Evolutionary conservation across 1,140 invertebrate species (phyloP).

Genomic region (Plodia interpunctella): DNA sequence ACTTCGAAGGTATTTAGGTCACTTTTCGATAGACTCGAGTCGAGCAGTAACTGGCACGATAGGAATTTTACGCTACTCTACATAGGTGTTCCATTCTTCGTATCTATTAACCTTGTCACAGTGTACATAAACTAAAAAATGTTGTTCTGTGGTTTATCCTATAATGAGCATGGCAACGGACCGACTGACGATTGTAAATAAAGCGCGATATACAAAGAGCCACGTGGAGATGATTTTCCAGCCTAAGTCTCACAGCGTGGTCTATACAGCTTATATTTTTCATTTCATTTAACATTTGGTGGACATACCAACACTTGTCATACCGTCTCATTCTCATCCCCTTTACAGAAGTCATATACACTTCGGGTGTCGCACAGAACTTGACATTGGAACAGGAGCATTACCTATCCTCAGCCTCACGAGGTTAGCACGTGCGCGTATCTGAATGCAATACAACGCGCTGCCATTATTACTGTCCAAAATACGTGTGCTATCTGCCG

Average conservation of each 20-base stretch:
- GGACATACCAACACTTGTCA: no score
- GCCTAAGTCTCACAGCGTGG: no score
- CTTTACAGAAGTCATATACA: no score
- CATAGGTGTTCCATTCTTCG: conserved; percentile 22
- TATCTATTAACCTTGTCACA: conserved; percentile 11
- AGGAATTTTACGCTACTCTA: conserved; percentile 34
- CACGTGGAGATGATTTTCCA: no score
- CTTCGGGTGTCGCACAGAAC: not conserved
- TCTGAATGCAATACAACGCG: conserved; percentile 15
- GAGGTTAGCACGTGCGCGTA: conserved; percentile 37
- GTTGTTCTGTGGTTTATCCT: no score
- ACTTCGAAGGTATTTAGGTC: conserved; percentile 34
- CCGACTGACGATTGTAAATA: no score
- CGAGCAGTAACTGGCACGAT: conserved; percentile 14
- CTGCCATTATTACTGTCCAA: conserved; percentile 8
- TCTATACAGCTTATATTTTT: no score
- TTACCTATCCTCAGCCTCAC: conserved; percentile 32
- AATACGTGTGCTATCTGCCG: conserved; percentile 8
- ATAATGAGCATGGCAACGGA: no score
- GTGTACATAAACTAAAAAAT: no score
- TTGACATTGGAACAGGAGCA: not conserved
- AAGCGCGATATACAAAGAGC: no score
- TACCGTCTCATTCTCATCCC: no score
- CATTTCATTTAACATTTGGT: no score
- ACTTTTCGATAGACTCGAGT: conserved; percentile 25